Evolutionary conservation across 2,888 invertebrate genomes (phyloP).

Genomic region (Ophioninae sp.): DNA sequence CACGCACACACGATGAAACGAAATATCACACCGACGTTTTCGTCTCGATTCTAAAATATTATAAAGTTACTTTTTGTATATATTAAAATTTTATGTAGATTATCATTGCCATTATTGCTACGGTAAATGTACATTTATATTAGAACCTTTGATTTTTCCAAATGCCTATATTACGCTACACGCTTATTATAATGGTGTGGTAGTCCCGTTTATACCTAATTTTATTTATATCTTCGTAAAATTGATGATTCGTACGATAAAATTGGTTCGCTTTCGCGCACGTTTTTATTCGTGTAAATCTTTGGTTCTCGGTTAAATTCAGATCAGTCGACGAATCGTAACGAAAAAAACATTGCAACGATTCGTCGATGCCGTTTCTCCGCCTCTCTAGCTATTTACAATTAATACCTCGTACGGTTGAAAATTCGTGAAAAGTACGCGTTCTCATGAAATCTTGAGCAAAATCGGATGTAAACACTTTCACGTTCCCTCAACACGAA

Average conservation of each 20-base stretch:
- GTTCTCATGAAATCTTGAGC: constrained; percentile 43
- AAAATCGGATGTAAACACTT: constrained; percentile 14
- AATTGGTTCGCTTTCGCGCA: background rate
- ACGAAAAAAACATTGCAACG: background rate
- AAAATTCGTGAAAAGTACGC: constrained; percentile 20
- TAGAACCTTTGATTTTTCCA: constrained; percentile 25
- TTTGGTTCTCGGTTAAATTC: constrained; percentile 18
- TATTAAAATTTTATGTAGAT: constrained; percentile 28
- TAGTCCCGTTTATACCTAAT: constrained; percentile 3
- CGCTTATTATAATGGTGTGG: constrained; percentile 18
- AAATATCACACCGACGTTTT: constrained; percentile 62
- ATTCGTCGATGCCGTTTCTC: background rate
- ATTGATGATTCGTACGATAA: constrained; percentile 1
- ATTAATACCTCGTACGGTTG: constrained; percentile 43
- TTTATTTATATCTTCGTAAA: constrained; percentile 11
- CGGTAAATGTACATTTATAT: constrained; percentile 53
- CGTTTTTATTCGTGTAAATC: constrained; percentile 1
- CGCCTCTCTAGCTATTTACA: constrained; percentile 50
- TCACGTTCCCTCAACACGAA: background rate
- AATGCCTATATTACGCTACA: constrained; percentile 12
- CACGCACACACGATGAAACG: constrained; percentile 50
- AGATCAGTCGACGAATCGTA: constrained; percentile 11
- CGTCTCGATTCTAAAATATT: constrained; percentile 57
- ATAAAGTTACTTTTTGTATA: background rate
- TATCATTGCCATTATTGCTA: constrained; percentile 38